Conservation (phyloP, 2,797 vertebrate species). For the Alouatta caraya region DNA sequence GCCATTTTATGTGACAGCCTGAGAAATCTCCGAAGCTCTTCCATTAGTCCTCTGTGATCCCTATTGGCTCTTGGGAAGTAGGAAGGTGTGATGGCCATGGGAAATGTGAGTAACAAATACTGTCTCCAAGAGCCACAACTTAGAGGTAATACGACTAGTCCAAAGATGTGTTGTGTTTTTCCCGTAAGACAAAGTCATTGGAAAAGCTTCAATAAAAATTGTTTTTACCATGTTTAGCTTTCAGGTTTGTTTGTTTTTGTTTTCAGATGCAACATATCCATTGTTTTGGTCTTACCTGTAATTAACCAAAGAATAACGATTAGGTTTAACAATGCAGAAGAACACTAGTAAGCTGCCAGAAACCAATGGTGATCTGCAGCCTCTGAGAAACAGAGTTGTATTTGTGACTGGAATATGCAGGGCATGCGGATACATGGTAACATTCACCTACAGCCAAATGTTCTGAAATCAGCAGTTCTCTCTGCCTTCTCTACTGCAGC, state of each 20-base stretch:
- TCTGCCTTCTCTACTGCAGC: too few species aligned
- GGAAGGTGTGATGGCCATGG: too few species aligned
- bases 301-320: background rate
- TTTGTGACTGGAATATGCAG: background rate
- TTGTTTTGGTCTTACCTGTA: background rate
- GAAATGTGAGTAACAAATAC: background rate
- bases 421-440: background rate
- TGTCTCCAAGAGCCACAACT: fast-evolving
- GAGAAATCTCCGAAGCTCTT: background rate
- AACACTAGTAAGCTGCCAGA: background rate
- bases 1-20: background rate
- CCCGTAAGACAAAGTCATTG: background rate
- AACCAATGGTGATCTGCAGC: background rate
- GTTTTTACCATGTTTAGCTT: background rate
- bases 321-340: background rate
- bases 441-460: background rate
- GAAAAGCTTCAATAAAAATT: background rate
- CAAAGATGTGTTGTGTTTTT: background rate
- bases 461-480: background rate
- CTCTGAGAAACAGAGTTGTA: background rate
- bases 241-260: background rate
- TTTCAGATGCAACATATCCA: background rate
- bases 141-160: background rate
- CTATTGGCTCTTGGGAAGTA: background rate
- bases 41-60: background rate